These are phyloP conservation scores for Oxyteleia sp. DNA, from an alignment of 2,888 invertebrate species.

Conservation along the genomic window DNA sequence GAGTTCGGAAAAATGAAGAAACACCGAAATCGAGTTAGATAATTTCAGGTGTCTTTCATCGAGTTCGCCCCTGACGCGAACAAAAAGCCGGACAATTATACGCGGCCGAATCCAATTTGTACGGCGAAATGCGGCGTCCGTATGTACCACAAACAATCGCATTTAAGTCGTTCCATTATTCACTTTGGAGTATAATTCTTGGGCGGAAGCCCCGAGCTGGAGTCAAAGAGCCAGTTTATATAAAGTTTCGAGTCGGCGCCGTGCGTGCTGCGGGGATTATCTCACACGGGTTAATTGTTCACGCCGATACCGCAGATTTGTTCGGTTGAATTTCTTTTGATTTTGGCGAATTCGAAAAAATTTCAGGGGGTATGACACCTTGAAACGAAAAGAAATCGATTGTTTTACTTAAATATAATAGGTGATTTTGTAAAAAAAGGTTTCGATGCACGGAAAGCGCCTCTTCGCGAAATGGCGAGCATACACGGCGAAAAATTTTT, in stretches of 20 bases:
- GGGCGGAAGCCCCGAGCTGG: background rate
- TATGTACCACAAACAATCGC: slow-evolving; percentile 30
- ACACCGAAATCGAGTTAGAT: slow-evolving; percentile 55
- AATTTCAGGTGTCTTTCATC: slow-evolving; percentile 43
- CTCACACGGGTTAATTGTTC: slow-evolving; percentile 26
- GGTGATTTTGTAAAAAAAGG: too few relatives aligned
- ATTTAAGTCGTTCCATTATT: slow-evolving; percentile 42
- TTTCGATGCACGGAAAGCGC: too few relatives aligned
- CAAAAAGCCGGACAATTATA: slow-evolving; percentile 31
- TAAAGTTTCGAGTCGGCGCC: slow-evolving; percentile 17
- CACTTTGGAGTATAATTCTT: slow-evolving; percentile 33
- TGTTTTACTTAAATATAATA: too few relatives aligned
- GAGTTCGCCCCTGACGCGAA: slow-evolving; percentile 8
- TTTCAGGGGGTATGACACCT: slow-evolving; percentile 48
- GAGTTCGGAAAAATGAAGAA: slow-evolving; percentile 45
- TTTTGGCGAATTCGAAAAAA: background rate
- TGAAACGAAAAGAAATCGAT: too few relatives aligned
- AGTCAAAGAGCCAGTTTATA: slow-evolving; percentile 38
- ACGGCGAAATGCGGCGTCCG: slow-evolving; percentile 7
- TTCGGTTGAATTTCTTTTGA: slow-evolving; percentile 31
- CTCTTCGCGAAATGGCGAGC: too few relatives aligned
- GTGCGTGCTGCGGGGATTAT: slow-evolving; percentile 30
- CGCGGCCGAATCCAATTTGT: slow-evolving; percentile 33
- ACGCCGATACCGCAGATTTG: slow-evolving; percentile 40
- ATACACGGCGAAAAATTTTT: too few relatives aligned